phyloP scores from a whole-genome alignment of 1,140 invertebrate species.

The Drosophila pseudoobscura region DNA sequence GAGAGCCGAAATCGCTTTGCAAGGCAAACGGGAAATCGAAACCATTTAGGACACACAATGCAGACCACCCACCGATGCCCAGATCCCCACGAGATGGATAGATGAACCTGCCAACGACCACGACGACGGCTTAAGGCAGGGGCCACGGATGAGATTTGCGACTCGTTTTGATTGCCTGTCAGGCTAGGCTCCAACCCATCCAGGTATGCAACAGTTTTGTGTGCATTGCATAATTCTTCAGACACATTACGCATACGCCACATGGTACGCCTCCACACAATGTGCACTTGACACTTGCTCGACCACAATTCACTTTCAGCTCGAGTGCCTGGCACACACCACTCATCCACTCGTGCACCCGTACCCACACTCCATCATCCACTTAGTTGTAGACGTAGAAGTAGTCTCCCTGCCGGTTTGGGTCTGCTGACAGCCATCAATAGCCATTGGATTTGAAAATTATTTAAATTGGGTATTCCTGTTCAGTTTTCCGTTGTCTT shows the following conservation, averaged over 20 bases:
- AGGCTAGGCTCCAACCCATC: background rate
- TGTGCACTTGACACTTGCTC: slow-evolving; percentile 12
- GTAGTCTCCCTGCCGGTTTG: background rate
- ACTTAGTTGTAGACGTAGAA: slow-evolving; percentile 30
- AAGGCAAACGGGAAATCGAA: slow-evolving; percentile 30
- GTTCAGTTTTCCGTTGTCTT: slow-evolving; percentile 3
- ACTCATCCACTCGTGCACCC: slow-evolving; percentile 16
- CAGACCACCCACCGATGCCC: background rate
- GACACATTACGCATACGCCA: slow-evolving; percentile 25
- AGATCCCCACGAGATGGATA: slow-evolving; percentile 12
- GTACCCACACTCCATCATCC: slow-evolving; percentile 20
- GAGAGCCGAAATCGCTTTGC: slow-evolving; percentile 13
- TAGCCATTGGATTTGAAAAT: slow-evolving; percentile 43
- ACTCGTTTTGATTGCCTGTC: slow-evolving; percentile 29
- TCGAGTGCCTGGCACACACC: slow-evolving; percentile 10
- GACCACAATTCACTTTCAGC: slow-evolving; percentile 5
- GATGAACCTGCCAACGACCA: no score
- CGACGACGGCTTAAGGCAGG: background rate
- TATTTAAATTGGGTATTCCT: slow-evolving; percentile 47
- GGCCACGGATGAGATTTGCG: slow-evolving; percentile 26
- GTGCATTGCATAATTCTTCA: slow-evolving; percentile 57
- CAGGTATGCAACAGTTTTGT: slow-evolving; percentile 57
- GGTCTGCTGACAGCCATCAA: slow-evolving; percentile 14
- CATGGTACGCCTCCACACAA: slow-evolving; percentile 17
- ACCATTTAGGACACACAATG: slow-evolving; percentile 22